phyloP scores from a whole-genome alignment of 2,113 vertebrate genomes.

The Corythornis madagascariensis region DNA sequence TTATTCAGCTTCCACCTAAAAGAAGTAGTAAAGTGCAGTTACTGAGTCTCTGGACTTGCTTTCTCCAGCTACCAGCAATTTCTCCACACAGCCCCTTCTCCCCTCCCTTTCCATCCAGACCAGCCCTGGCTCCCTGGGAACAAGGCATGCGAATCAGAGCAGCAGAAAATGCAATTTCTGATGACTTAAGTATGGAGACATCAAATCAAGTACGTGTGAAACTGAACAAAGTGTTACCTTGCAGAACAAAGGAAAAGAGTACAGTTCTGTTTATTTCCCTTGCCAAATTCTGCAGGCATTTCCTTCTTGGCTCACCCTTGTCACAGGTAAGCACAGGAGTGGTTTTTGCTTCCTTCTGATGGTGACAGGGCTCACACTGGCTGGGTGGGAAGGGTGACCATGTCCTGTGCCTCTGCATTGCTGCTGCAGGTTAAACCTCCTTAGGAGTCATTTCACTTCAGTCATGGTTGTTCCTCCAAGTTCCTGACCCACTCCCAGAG shows the following conservation, averaged over 20 bases:
- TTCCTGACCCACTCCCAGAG: not conserved
- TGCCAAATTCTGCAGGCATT: not conserved
- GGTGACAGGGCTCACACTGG: not conserved
- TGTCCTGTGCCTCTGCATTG: not conserved
- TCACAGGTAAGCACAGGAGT: not conserved
- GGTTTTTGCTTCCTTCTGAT: not conserved
- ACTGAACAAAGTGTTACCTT: not conserved
- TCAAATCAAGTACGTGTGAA: fast-evolving
- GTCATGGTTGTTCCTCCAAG: not conserved
- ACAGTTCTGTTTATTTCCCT: not conserved
- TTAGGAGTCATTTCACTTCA: not conserved
- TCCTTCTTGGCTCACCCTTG: not conserved
- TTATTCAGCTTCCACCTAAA: not conserved
- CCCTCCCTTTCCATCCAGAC: not conserved
- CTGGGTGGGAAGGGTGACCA: not conserved
- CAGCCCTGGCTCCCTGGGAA: not conserved
- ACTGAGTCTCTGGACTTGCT: not conserved
- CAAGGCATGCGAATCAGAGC: not conserved
- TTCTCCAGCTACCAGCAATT: not conserved
- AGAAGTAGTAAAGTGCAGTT: not conserved
- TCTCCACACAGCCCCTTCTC: not conserved
- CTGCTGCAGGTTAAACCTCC: not conserved
- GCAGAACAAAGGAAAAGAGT: not conserved
- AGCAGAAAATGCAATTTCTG: not conserved
- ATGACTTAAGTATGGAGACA: not conserved